Evolutionary conservation across 2,113 vertebrate genomes (phyloP), one percentile per base, ranked within the genome.

Genomic region (Carettochelys insculpta): DNA sequence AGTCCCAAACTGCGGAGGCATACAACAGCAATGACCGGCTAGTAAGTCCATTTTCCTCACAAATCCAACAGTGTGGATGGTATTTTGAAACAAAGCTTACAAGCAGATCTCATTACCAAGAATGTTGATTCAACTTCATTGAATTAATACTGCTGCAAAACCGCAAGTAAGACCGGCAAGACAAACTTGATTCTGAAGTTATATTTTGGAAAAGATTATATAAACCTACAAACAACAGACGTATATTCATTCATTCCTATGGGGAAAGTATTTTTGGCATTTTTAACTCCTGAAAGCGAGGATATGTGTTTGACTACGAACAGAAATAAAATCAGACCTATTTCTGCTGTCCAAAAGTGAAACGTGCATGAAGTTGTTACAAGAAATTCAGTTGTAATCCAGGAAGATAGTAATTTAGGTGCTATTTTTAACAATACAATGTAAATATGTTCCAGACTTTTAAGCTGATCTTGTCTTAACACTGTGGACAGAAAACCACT

Each of bases 81-180:
- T 81, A 11, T 83, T 71, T 86, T 48, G 56, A 92, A 95, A 86
- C 43, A 93, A 94, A 89, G 71, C 75, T 93, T 85, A 79, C 3
- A 80, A 79, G 77, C 7, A 88, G 73, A 82, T 80, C 85, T 85
- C 50, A 80, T 19, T 86, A 86, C 50, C 56, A 77, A 92, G 61
- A 25, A 8, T 27, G 13, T 31, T 84, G 71, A 86, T 87, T 89
- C 2, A 85, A 80, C 22, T 1, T 2, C 50, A 29, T 88, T n/a
- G 80, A 91, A 25, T 47, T 75, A n/a, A 53, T 87, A 79, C 84
- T 87, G 91, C 85, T 38, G 80, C 43, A 80, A 93, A 90, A 4
- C 20, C 85, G 61, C 92, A 94, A 83, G 83, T 24, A 3, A 82
- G 22, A 86, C 85, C 78, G 52, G n/a, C 1, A 85, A 77, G 47